Percentiles rank a stretch among this genome's conserved stretches.
These are phyloP conservation scores for Gymnodraco acuticeps DNA, from an alignment of 2,797 vertebrate genomes.

Conservation along the genomic window DNA sequence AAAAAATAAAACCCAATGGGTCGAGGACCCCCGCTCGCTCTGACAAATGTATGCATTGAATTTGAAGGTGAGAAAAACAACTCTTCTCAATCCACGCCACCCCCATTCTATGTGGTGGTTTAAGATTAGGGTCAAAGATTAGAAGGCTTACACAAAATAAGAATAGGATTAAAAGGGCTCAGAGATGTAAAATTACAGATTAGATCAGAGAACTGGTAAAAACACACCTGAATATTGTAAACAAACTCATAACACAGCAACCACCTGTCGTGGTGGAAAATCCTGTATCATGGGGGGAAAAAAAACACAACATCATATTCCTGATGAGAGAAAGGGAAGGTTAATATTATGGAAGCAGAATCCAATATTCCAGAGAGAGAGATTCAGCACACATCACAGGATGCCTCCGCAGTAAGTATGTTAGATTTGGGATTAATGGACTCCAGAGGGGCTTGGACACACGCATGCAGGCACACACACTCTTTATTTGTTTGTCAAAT, in stretches of 20 bases:
- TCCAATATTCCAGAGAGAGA: conserved; percentile 81
- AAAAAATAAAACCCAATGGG: conserved; percentile 50
- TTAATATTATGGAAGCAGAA: conserved; percentile 70
- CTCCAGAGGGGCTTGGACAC: conserved; percentile 79
- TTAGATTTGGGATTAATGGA: conserved; percentile 86
- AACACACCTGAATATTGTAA: conserved; percentile 80
- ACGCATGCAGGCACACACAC: conserved; percentile 53
- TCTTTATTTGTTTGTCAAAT: conserved; percentile 70
- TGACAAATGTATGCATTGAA: conserved; percentile 65
- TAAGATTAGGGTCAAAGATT: conserved; percentile 90
- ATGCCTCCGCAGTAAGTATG: conserved; percentile 80
- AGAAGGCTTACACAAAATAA: conserved; percentile 84
- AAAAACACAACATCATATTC: conserved; percentile 56
- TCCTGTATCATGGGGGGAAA: conserved; percentile 11
- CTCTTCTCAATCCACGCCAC: conserved; percentile 57
- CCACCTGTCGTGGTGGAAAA: conserved; percentile 74
- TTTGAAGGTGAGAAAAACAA: conserved; percentile 76
- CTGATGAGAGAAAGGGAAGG: conserved; percentile 63
- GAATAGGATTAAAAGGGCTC: conserved; percentile 86
- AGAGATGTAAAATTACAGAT: conserved; percentile 87
- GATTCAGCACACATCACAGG: conserved; percentile 80
- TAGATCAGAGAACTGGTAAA: conserved; percentile 80
- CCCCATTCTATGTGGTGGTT: conserved; percentile 73
- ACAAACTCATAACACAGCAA: conserved; percentile 72
- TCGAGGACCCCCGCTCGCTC: conserved; percentile 30